Evolutionary conservation across 1,140 invertebrate genomes (phyloP).

Genomic region (Aradophagus sp.): DNA sequence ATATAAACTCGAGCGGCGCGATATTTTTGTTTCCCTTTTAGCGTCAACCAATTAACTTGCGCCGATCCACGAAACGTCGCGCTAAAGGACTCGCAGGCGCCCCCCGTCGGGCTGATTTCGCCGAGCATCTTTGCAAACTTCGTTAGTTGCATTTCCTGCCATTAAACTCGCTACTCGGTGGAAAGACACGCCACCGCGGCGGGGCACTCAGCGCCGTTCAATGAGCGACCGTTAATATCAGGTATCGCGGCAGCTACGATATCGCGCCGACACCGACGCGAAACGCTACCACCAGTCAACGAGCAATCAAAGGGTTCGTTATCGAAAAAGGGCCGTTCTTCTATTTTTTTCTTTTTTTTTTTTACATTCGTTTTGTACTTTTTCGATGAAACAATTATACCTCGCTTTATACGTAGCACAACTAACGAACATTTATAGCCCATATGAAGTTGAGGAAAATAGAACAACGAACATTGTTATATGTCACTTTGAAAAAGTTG

Average conservation of each 20-base stretch:
- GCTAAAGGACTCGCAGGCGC: conserved; percentile 42
- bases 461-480: too few relatives aligned
- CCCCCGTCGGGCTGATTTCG: conserved; percentile 48
- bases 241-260: conserved; percentile 16
- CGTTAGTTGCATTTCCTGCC: conserved; percentile 61
- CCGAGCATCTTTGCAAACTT: conserved; percentile 63
- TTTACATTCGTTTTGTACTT: too few relatives aligned
- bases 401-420: too few relatives aligned
- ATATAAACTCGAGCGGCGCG: conserved; percentile 12
- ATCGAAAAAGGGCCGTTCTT: conserved; percentile 1
- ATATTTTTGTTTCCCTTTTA: conserved; percentile 48
- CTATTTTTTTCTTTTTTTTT: conserved; percentile 3
- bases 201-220: conserved; percentile 46
- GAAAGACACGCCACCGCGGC: conserved; percentile 41
- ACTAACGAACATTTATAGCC: too few relatives aligned
- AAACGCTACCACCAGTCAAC: conserved; percentile 16
- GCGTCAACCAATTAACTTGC: conserved; percentile 62
- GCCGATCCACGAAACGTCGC: conserved; percentile 42
- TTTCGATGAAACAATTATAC: too few relatives aligned
- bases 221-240: conserved; percentile 48
- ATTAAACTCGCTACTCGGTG: conserved; percentile 54
- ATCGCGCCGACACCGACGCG: conserved; percentile 42
- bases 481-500: too few relatives aligned
- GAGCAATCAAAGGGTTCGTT: conserved; percentile 27
- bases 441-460: too few relatives aligned